Conservation (phyloP, 2,888 invertebrate species). For the Nomada ferruginata region DNA sequence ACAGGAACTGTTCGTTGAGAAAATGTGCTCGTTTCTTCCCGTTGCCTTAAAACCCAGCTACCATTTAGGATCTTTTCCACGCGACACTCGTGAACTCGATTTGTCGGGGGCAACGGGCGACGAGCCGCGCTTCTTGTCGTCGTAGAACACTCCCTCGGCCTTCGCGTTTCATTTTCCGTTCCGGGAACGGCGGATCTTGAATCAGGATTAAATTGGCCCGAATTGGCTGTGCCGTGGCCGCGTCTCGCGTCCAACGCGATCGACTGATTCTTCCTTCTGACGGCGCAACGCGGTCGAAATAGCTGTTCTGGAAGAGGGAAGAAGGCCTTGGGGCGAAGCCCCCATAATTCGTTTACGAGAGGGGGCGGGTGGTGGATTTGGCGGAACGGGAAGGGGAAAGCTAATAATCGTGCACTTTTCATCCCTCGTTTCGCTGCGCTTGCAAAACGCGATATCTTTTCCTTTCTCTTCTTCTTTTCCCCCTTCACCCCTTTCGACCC, state of each 20-base stretch:
- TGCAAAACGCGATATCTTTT: slow-evolving; percentile 45
- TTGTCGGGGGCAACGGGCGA: slow-evolving; percentile 17
- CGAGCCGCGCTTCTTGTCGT: slow-evolving; percentile 8
- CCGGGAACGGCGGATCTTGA: slow-evolving; percentile 55
- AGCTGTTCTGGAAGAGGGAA: slow-evolving; percentile 43
- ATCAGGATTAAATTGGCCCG: slow-evolving; percentile 67
- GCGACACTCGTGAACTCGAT: slow-evolving; percentile 5
- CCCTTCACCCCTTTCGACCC: neutral
- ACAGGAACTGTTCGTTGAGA: neutral
- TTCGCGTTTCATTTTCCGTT: slow-evolving; percentile 55
- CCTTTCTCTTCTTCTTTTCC: neutral
- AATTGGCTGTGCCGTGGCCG: slow-evolving; percentile 54
- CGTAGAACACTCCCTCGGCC: slow-evolving; percentile 12
- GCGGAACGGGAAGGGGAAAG: slow-evolving; percentile 37
- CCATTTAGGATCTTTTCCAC: neutral
- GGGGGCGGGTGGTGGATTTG: neutral
- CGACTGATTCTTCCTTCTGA: slow-evolving; percentile 39
- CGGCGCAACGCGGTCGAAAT: slow-evolving; percentile 21
- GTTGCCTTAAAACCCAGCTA: neutral
- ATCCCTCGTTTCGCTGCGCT: slow-evolving; percentile 57
- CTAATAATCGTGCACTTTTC: slow-evolving; percentile 65
- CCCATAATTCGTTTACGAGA: slow-evolving; percentile 64
- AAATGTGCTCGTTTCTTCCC: neutral
- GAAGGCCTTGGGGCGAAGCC: slow-evolving; percentile 52
- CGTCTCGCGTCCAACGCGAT: slow-evolving; percentile 34